A percentile compares a stretch with the other conserved stretches of the same genome.
Conservation (phyloP, 2,797 vertebrate species). For the Bovichtus variegatus region DNA sequence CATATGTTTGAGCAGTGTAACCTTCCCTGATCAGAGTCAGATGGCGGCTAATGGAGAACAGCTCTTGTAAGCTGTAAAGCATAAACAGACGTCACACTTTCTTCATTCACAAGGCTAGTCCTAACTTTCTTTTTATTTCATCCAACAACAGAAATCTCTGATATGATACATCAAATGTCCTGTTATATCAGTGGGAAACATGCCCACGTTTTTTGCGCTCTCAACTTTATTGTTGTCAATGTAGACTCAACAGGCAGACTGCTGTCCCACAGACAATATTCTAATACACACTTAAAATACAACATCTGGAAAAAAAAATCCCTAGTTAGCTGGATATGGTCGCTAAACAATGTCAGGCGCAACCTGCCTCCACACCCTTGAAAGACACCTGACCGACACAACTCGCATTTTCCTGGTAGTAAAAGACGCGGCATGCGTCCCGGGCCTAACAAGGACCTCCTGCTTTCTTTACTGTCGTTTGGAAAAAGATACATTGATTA, state of each 20-base stretch:
- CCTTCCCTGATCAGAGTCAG: conserved; percentile 64
- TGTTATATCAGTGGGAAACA: conserved; percentile 14
- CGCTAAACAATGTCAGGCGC: no score
- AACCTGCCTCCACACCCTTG: no score
- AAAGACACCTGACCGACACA: no score
- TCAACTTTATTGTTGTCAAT: no score
- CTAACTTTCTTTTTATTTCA: not conserved
- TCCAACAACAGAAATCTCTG: conserved; percentile 2
- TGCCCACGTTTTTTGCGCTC: no score
- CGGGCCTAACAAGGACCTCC: not conserved
- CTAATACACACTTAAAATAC: no score
- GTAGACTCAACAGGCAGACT: no score
- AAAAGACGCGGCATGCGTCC: no score
- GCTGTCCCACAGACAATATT: no score
- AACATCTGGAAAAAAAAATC: no score
- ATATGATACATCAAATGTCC: conserved; percentile 6
- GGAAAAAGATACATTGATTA: not conserved
- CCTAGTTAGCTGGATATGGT: no score
- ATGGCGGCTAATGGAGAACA: conserved; percentile 62
- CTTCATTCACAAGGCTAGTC: conserved; percentile 20
- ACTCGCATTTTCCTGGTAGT: no score
- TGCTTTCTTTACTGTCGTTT: not conserved
- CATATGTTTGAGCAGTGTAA: conserved; percentile 39
- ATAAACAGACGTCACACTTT: conserved; percentile 40
- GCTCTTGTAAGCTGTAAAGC: conserved; percentile 48